Conservation (phyloP, 1,140 invertebrate species). For the Brachionus paranguensis region DNA sequence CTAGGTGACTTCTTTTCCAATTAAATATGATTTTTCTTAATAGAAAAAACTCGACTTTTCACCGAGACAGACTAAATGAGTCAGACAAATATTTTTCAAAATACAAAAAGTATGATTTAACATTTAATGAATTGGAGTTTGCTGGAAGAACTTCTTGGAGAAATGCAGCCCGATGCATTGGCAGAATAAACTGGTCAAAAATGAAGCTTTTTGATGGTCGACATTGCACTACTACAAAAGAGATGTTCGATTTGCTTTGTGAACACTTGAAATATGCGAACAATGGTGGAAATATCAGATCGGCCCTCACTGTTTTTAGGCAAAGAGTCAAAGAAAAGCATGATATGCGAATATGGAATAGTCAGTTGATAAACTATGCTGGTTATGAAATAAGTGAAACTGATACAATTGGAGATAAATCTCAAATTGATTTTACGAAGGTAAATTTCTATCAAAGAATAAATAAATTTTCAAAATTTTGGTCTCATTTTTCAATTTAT, state of each 20-base stretch:
- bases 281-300: conserved; percentile 91
- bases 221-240: conserved; percentile 5
- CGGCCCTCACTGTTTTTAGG: conserved; percentile 86
- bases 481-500: no score
- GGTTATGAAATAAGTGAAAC: conserved; percentile 63
- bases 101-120: conserved; percentile 72
- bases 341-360: conserved; percentile 83
- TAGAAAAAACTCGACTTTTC: conserved; percentile 49
- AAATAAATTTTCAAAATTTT: conserved; percentile 36
- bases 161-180: conserved; percentile 84
- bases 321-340: conserved; percentile 72
- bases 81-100: conserved; percentile 63
- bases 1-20: conserved; percentile 63
- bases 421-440: conserved; percentile 78
- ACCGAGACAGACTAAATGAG: conserved; percentile 66
- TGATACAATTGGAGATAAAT: conserved; percentile 52
- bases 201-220: conserved; percentile 65
- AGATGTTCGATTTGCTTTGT: conserved; percentile 89
- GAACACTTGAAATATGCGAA: conserved; percentile 94
- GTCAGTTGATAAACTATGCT: conserved; percentile 77
- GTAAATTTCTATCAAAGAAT: conserved; percentile 55
- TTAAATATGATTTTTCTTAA: neutral
- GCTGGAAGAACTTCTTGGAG: conserved; percentile 88
- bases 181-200: conserved; percentile 91
- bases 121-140: conserved; percentile 81